Conservation (phyloP, 2,888 invertebrate genomes). For the Cloeon dipterum region DNA sequence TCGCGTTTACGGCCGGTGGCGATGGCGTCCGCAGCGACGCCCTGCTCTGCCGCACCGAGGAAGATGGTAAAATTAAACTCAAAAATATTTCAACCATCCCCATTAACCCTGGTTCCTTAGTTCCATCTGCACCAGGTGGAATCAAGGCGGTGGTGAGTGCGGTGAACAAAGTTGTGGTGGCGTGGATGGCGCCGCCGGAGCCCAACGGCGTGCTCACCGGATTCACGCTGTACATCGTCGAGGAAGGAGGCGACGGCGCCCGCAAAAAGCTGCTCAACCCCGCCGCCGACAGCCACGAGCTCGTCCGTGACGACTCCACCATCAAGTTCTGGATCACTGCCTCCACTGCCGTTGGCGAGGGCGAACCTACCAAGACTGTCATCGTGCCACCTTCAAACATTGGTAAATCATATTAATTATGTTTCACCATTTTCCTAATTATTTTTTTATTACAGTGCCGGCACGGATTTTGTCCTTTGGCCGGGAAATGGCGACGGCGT, state of each 20-base stretch:
- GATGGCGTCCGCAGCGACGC: slow-evolving; percentile 70
- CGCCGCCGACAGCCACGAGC: slow-evolving; percentile 44
- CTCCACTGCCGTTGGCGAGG: slow-evolving; percentile 64
- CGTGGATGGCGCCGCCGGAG: slow-evolving; percentile 69
- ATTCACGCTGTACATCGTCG: slow-evolving; percentile 64
- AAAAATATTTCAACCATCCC: background rate
- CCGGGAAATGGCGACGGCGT: slow-evolving; percentile 50
- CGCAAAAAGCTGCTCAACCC: slow-evolving; percentile 50
- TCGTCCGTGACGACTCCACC: slow-evolving; percentile 41
- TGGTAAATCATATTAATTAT: background rate
- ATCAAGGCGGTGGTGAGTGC: slow-evolving; percentile 78
- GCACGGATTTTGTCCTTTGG: slow-evolving; percentile 79
- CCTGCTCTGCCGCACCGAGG: slow-evolving; percentile 67
- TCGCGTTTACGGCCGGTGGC: slow-evolving; percentile 72
- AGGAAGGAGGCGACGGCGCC: slow-evolving; percentile 50
- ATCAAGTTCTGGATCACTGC: slow-evolving; percentile 52
- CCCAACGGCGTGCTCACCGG: slow-evolving; percentile 67
- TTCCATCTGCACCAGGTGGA: slow-evolving; percentile 71
- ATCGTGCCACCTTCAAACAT: slow-evolving; percentile 52
- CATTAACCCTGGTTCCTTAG: slow-evolving; percentile 20
- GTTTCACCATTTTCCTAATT: no score
- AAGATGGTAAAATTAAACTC: slow-evolving; percentile 58
- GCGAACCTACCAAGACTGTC: slow-evolving; percentile 53
- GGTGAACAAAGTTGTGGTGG: slow-evolving; percentile 60
- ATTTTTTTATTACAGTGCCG: no score